Evolutionary conservation across 2,888 invertebrate species (phyloP).

Genomic region (Boloria euphrosyne): DNA sequence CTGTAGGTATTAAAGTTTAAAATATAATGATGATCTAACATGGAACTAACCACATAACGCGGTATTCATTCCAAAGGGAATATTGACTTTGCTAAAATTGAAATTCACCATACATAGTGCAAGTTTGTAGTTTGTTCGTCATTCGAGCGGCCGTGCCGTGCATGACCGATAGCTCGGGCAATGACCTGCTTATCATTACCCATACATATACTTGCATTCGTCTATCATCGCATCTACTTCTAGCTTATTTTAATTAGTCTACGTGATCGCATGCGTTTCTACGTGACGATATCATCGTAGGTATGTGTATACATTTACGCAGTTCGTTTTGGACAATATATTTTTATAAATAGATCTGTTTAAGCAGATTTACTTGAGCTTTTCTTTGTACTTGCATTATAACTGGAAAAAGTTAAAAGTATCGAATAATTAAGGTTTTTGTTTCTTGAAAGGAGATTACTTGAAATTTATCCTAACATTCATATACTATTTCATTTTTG

Average conservation of each 20-base stretch:
- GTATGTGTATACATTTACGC: conserved; percentile 14
- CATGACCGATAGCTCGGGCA: conserved; percentile 71
- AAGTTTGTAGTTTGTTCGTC: conserved; percentile 39
- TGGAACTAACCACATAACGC: conserved; percentile 3
- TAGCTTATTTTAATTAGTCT: not conserved
- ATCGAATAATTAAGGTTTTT: too few species aligned
- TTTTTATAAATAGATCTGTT: not conserved
- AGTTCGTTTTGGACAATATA: not conserved
- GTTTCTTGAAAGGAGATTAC: too few species aligned
- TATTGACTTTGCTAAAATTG: conserved; percentile 38
- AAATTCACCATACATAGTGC: conserved; percentile 38
- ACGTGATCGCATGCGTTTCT: not conserved
- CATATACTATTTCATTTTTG: too few species aligned
- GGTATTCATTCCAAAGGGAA: conserved; percentile 20
- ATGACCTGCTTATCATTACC: conserved; percentile 57
- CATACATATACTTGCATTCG: conserved; percentile 42
- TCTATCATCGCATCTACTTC: conserved; percentile 13
- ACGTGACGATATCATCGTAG: conserved; percentile 14
- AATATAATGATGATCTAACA: not conserved
- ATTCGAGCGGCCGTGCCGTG: conserved; percentile 44
- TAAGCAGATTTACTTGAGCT: too few species aligned
- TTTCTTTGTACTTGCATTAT: too few species aligned
- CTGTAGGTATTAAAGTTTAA: not conserved
- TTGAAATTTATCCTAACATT: too few species aligned
- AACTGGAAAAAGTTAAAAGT: too few species aligned